phyloP scores from a whole-genome alignment of 2,888 invertebrate species.

The Calephelis perditalis region DNA sequence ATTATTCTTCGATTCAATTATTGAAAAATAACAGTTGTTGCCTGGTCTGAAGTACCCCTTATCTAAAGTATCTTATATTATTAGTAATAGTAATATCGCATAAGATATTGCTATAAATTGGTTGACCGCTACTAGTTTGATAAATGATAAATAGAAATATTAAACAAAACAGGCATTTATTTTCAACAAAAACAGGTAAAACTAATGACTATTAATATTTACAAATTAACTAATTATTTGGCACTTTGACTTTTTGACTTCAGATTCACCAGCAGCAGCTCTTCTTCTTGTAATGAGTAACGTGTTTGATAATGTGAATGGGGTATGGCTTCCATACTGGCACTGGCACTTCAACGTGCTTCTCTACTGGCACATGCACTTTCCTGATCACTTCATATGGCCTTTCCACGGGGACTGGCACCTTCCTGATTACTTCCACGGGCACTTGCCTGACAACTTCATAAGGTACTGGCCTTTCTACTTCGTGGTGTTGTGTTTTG shows the following conservation, averaged over 20 bases:
- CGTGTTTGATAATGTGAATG: slow-evolving; percentile 69
- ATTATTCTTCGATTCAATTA: too few relatives aligned
- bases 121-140: too few relatives aligned
- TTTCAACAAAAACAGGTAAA: slow-evolving; percentile 43
- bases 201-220: slow-evolving; percentile 71
- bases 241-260: slow-evolving; percentile 60
- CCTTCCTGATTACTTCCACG: slow-evolving; percentile 62
- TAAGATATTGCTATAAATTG: too few relatives aligned
- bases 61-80: too few relatives aligned
- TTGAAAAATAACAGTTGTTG: too few relatives aligned
- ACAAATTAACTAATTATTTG: slow-evolving; percentile 71
- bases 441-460: slow-evolving; percentile 64
- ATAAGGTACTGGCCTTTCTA: slow-evolving; percentile 62
- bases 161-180: slow-evolving; percentile 38
- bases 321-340: slow-evolving; percentile 69
- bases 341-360: slow-evolving; percentile 65
- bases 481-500: slow-evolving; percentile 63
- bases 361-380: slow-evolving; percentile 60
- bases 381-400: slow-evolving; percentile 70
- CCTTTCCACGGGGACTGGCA: slow-evolving; percentile 60
- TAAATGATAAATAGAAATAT: slow-evolving; percentile 16
- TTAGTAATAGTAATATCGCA: too few relatives aligned
- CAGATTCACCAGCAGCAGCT: slow-evolving; percentile 61
- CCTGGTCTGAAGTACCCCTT: too few relatives aligned
- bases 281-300: slow-evolving; percentile 71